These are phyloP conservation scores for Pinna nobilis DNA, from an alignment of 1,140 invertebrate genomes.

Conservation along the genomic window DNA sequence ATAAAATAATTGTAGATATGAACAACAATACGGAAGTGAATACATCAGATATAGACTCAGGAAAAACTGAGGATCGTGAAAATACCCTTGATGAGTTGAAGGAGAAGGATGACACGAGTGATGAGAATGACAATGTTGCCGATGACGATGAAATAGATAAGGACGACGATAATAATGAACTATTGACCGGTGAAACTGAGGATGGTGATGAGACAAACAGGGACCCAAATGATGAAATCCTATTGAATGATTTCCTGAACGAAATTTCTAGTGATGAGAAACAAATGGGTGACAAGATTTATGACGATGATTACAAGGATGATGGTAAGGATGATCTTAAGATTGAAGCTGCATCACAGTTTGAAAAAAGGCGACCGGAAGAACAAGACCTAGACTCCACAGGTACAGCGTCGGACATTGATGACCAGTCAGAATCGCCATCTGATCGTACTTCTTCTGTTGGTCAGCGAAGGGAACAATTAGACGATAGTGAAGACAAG, in stretches of 20 bases:
- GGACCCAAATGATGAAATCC: neutral
- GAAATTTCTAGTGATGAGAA: neutral
- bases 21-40: no score
- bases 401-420: neutral
- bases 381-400: neutral
- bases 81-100: neutral
- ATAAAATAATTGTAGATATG: no score
- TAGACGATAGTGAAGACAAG: neutral
- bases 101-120: no score
- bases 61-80: neutral
- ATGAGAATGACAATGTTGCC: no score
- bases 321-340: no score
- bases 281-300: neutral
- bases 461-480: neutral
- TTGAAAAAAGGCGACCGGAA: neutral
- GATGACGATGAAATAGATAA: no score
- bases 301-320: no score
- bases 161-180: no score
- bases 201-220: no score
- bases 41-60: no score
- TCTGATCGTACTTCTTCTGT: neutral
- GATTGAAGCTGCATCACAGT: slow-evolving; percentile 10
- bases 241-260: neutral
- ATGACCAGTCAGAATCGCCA: neutral
- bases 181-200: no score